phyloP scores from a whole-genome alignment of 2,888 invertebrate species.

The Escarpia spicata region DNA sequence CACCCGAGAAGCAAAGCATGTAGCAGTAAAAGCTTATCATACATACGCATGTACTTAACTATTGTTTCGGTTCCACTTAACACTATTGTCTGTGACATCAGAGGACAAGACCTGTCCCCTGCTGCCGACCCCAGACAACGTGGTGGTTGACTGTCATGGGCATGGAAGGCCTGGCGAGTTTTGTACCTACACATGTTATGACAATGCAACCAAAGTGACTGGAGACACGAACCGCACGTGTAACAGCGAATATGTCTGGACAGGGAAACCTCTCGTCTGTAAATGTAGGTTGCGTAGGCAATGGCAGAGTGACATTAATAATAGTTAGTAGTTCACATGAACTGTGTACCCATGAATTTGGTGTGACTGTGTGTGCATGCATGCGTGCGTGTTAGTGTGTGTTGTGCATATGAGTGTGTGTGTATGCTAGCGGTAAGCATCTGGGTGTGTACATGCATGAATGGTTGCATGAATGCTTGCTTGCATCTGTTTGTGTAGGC shows the following conservation, averaged over 20 bases:
- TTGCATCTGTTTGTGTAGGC: no score
- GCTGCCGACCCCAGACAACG: conserved; percentile 31
- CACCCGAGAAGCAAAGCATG: no score
- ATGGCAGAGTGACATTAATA: not conserved
- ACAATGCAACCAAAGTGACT: conserved; percentile 23
- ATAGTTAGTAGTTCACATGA: not conserved
- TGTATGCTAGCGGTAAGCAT: not conserved
- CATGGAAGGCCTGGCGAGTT: conserved; percentile 27
- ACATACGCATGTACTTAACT: not conserved
- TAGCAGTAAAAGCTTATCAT: no score
- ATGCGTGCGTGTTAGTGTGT: not conserved
- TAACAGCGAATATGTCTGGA: conserved; percentile 22
- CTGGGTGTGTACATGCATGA: no score
- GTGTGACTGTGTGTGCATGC: not conserved
- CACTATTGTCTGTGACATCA: not conserved
- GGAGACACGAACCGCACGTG: conserved; percentile 28
- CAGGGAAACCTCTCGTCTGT: conserved; percentile 33
- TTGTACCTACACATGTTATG: conserved; percentile 27
- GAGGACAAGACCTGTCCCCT: conserved; percentile 33
- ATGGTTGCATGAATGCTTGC: no score
- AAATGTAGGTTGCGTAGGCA: conserved; percentile 22
- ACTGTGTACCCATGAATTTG: not conserved
- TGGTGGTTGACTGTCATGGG: conserved; percentile 19
- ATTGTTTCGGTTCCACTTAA: not conserved
- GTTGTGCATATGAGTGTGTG: not conserved